Conservation (phyloP, 2,113 vertebrate species). For the Ramphastos sulfuratus region DNA sequence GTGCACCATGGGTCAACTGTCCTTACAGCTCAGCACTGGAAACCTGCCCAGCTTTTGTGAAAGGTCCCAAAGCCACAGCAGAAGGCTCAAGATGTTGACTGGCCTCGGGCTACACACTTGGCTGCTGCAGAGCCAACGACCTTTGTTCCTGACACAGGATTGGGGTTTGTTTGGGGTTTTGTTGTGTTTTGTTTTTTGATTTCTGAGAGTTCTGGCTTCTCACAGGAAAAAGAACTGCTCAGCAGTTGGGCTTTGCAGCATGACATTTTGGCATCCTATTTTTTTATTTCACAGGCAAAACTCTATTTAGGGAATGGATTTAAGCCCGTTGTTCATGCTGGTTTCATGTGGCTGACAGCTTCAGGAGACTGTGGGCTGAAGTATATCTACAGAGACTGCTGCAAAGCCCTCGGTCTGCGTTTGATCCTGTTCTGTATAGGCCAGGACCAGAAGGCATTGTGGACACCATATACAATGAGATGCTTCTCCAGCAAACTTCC, state of each 20-base stretch:
- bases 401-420: not conserved
- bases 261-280: not conserved
- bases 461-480: accelerated
- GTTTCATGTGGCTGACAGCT: not conserved
- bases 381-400: not conserved
- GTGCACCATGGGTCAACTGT: constrained; percentile 21
- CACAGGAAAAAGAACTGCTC: not conserved
- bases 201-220: constrained; percentile 19
- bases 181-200: not conserved
- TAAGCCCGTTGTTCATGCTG: not conserved
- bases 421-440: not conserved
- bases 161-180: not conserved
- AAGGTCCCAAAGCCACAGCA: constrained; percentile 3
- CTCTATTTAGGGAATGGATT: not conserved
- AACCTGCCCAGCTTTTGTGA: constrained; percentile 60
- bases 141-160: constrained; percentile 24
- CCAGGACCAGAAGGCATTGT: not conserved
- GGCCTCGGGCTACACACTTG: constrained; percentile 56
- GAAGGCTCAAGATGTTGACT: constrained; percentile 63
- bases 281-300: not conserved
- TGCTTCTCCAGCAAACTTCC: not conserved
- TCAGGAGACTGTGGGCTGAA: not conserved
- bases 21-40: not conserved
- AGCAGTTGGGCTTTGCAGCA: not conserved
- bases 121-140: constrained; percentile 38